phyloP scores from a whole-genome alignment of 2,888 invertebrate species.

The Stenichneumon culpator region DNA sequence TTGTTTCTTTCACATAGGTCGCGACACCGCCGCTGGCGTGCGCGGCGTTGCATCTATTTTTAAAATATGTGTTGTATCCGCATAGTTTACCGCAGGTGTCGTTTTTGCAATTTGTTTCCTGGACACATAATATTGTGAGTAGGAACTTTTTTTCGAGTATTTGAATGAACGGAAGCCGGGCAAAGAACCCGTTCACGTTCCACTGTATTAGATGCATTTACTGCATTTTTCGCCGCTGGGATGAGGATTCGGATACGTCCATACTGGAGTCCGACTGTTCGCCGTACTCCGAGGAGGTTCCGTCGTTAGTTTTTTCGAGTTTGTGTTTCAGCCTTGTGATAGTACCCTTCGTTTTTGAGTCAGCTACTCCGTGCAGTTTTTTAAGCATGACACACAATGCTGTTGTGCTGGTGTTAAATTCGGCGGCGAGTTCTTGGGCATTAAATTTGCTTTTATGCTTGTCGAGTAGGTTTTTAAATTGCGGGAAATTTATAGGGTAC shows the following conservation, averaged over 20 bases:
- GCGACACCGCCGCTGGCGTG: conserved; percentile 59
- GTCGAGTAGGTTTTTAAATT: conserved; percentile 38
- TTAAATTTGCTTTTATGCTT: not conserved
- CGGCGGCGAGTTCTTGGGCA: not conserved
- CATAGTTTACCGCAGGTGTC: conserved; percentile 2
- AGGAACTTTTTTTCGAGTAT: conserved; percentile 7
- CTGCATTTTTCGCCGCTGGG: not conserved
- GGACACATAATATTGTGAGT: not conserved
- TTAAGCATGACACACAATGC: not conserved
- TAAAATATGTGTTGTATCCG: conserved; percentile 43
- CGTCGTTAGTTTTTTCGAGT: not conserved
- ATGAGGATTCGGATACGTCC: not conserved
- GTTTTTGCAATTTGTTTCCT: conserved; percentile 54
- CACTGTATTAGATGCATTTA: conserved; percentile 45
- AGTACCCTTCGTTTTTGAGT: not conserved
- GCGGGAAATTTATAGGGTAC: conserved; percentile 5
- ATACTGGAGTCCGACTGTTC: conserved; percentile 10
- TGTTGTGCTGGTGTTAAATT: not conserved
- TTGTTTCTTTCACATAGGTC: conserved; percentile 38
- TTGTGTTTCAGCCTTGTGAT: conserved; percentile 35
- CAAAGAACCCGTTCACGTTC: conserved; percentile 40
- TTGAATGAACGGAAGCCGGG: conserved; percentile 36
- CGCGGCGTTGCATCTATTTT: conserved; percentile 44
- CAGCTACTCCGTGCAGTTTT: not conserved
- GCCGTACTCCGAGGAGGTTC: not conserved